Conservation (phyloP, 2,797 vertebrate species). For the Hydrophis major region DNA sequence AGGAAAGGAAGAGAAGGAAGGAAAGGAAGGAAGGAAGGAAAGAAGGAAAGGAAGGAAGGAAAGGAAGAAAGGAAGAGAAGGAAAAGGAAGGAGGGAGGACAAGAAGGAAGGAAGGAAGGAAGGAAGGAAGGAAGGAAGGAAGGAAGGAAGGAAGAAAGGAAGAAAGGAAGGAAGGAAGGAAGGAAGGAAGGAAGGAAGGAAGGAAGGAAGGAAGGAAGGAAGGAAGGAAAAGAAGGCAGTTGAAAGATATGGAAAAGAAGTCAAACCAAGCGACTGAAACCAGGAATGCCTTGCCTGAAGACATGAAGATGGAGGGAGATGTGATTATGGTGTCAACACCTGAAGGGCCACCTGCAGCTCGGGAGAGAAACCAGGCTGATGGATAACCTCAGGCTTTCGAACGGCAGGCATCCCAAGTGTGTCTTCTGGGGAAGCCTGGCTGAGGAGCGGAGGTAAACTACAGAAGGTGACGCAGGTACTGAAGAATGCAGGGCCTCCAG, state of each 20-base stretch:
- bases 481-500: conserved; percentile 57
- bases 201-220: background rate
- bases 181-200: no score
- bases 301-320: background rate
- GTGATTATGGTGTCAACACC: background rate
- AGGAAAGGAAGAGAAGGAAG: background rate
- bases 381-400: background rate
- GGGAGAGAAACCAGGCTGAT: background rate
- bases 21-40: background rate
- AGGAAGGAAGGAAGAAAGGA: no score
- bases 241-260: background rate
- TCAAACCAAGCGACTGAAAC: background rate
- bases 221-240: background rate
- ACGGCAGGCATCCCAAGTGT: background rate
- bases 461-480: conserved; percentile 51
- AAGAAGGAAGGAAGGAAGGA: no score
- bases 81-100: no score
- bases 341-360: background rate
- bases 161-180: no score
- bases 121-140: no score
- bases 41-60: no score
- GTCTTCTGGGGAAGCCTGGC: background rate
- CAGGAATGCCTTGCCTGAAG: background rate
- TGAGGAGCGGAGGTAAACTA: background rate
- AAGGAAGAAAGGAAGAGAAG: no score